phyloP scores from a whole-genome alignment of 2,888 invertebrate species.

The Ypsolopha scabrella region DNA sequence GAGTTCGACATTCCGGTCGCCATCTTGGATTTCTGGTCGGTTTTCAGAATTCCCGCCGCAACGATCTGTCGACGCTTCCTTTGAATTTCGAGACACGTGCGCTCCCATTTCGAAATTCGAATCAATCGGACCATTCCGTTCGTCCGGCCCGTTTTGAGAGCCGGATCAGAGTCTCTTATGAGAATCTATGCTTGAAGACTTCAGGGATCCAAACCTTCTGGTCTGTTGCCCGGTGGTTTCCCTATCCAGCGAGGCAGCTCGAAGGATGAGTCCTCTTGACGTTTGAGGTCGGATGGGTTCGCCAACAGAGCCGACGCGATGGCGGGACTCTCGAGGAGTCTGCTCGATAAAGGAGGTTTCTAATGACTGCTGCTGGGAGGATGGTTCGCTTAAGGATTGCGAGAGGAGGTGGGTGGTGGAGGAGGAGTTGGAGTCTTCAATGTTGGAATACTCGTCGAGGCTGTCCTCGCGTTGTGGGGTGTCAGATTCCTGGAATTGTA shows the following conservation, averaged over 20 bases:
- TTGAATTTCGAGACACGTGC: too few relatives aligned
- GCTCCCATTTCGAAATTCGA: neutral
- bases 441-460: slow-evolving; percentile 51
- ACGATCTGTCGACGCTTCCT: too few relatives aligned
- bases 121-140: slow-evolving; percentile 5
- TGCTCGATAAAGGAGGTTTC: slow-evolving; percentile 52
- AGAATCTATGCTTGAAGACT: slow-evolving; percentile 51
- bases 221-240: slow-evolving; percentile 25
- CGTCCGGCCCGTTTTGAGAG: slow-evolving; percentile 28
- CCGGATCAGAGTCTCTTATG: slow-evolving; percentile 65
- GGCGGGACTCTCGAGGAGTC: slow-evolving; percentile 25
- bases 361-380: slow-evolving; percentile 28
- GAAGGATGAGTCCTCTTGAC: slow-evolving; percentile 50
- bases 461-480: slow-evolving; percentile 55
- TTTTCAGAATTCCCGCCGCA: too few relatives aligned
- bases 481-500: slow-evolving; percentile 42
- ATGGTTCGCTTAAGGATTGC: slow-evolving; percentile 44
- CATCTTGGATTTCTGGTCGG: neutral
- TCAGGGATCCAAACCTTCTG: slow-evolving; percentile 47
- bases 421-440: slow-evolving; percentile 53
- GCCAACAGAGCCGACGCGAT: slow-evolving; percentile 40
- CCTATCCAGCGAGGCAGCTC: slow-evolving; percentile 61
- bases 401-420: slow-evolving; percentile 55
- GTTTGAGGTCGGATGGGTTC: slow-evolving; percentile 29
- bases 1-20: slow-evolving; percentile 14